These are phyloP conservation scores for Melipona beecheii DNA, from an alignment of 2,888 invertebrate species.

Conservation along the genomic window DNA sequence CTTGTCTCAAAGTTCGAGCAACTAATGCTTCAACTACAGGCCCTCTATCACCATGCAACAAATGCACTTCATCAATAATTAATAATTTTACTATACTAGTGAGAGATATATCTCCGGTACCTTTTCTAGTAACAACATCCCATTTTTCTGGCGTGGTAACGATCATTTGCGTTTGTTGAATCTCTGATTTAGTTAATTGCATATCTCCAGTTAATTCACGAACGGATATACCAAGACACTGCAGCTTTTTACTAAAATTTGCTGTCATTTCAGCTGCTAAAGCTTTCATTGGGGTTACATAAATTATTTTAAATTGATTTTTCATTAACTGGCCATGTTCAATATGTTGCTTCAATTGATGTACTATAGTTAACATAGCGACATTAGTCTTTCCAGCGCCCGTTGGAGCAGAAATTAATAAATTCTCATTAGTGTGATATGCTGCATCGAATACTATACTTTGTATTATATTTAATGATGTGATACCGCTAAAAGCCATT, in stretches of 20 bases:
- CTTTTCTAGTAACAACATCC: conserved; percentile 99
- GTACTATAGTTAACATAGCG: conserved; percentile 95
- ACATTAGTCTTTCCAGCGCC: conserved; percentile 99
- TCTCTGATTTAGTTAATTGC: conserved; percentile 97
- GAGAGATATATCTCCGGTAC: conserved; percentile 94
- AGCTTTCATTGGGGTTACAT: conserved; percentile 99
- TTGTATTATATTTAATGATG: conserved; percentile 96
- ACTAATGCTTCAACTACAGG: conserved; percentile 99
- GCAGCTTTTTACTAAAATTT: conserved; percentile 94
- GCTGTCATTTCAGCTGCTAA: conserved; percentile 99
- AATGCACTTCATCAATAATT: conserved; percentile 98
- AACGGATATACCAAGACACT: conserved; percentile 91
- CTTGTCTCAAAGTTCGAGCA: conserved; percentile 96
- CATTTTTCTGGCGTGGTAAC: conserved; percentile 99
- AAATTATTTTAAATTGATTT: conserved; percentile 98
- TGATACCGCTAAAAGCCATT: conserved; percentile 94
- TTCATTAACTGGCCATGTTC: conserved; percentile 92
- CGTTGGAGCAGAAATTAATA: conserved; percentile 99
- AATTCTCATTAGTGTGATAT: conserved; percentile 97
- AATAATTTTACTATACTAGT: conserved; percentile 95
- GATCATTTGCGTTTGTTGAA: conserved; percentile 97
- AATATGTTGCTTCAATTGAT: conserved; percentile 94
- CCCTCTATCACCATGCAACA: conserved; percentile 98
- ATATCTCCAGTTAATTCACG: conserved; percentile 99
- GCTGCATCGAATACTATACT: conserved; percentile 97